Evolutionary conservation across 2,113 vertebrate species (phyloP), one percentile per base, ranked within the genome.

Genomic region (Odontesthes bonariensis): DNA sequence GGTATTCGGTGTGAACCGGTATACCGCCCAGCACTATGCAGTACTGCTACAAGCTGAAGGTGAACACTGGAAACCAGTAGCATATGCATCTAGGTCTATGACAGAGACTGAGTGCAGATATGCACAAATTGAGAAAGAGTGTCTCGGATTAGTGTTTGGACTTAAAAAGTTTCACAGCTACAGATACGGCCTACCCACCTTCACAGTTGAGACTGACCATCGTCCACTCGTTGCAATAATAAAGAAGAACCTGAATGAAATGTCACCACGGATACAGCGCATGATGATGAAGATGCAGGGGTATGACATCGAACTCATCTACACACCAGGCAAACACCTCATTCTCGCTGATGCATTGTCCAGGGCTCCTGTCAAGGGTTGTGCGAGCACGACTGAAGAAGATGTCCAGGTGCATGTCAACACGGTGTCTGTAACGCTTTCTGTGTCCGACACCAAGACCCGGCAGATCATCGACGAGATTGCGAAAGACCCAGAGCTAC

Each of bases 71-170:
- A 64, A 64, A 20, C 62, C 62, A 33, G 46, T 64, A 6, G 27
- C 44, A 1, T 64, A 49, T 51, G 62, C 17, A 1, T 64, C 62
- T 0, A n/a, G 62, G 4, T 9, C 10, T n/a, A 22, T 44, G 57
- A 40, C 57, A 20, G 5, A 40, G 5, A 5, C 19, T 14, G 33
- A 60, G 5, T 20, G 35, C 22, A n/a, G 35, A 38, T 42, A 60
- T n/a, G 35, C 57, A 8, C 57, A 60, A 22, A 60, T 60, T 4
- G 57, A 60, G 12, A 60, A 60, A 12, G 35, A 60, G 19, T 59
- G 33, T 10, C n/a, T 59, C 1, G 17, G 57, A 2, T 19, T 57
- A 13, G 55, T 33, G 12, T 57, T 33, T 33, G 55, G 55, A 17
- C 55, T 57, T 2, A 7, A 57, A 16, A 16, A 12, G 7, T 57